A percentile compares a stretch with the other conserved stretches of the same genome.
Conservation (phyloP, 2,113 vertebrate species). For the Theristicus caerulescens region DNA sequence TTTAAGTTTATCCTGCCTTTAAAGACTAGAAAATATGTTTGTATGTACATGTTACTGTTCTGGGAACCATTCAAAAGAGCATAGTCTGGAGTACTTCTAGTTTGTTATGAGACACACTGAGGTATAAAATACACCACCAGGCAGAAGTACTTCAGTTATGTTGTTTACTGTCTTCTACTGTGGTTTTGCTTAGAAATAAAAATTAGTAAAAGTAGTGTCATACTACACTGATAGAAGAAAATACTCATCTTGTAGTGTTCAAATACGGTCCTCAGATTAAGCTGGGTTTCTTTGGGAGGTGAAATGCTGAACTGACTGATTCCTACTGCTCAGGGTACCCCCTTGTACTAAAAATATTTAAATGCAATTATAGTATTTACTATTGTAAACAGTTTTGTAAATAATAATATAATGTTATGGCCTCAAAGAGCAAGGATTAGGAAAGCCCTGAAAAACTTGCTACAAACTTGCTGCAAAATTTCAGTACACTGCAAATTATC, state of each 20-base stretch:
- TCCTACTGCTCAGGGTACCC: neutral
- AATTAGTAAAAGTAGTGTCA: neutral
- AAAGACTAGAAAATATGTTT: neutral
- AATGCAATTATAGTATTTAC: neutral
- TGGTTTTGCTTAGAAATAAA: neutral
- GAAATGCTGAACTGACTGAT: neutral
- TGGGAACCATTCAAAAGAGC: neutral
- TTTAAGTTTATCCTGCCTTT: neutral
- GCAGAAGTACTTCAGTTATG: neutral
- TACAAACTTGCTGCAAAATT: neutral
- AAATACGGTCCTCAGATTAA: neutral
- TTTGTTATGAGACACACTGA: neutral
- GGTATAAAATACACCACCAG: neutral
- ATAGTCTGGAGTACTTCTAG: neutral
- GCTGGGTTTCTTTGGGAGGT: neutral
- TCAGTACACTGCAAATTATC: neutral
- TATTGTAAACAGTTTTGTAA: neutral
- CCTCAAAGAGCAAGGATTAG: neutral
- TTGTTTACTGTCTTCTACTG: neutral
- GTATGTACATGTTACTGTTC: neutral
- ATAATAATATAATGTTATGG: neutral
- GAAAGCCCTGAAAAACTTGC: neutral
- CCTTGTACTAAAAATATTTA: neutral
- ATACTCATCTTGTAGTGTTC: neutral
- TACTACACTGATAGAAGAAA: neutral